phyloP scores from a whole-genome alignment of 1,140 invertebrate genomes.

The Calliphora vicina region DNA sequence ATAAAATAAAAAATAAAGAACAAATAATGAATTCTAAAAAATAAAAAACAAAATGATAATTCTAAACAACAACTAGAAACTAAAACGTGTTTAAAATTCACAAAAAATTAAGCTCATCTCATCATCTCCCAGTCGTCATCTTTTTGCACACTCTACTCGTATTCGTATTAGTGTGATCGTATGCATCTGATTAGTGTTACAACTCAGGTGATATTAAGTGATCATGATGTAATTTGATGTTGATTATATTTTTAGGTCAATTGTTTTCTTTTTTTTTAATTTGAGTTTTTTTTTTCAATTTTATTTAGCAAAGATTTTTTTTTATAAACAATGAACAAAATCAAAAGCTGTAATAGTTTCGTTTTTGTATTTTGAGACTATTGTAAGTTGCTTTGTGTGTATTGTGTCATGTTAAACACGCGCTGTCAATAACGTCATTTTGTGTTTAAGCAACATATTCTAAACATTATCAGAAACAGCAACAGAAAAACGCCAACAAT shows the following conservation, averaged over 20 bases:
- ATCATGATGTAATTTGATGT: not conserved
- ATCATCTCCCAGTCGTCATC: not conserved
- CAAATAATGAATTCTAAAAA: not conserved
- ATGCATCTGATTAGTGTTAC: constrained; percentile 1
- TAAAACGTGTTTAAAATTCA: not conserved
- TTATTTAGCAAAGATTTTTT: not conserved
- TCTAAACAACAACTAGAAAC: not conserved
- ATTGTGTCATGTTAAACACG: constrained; percentile 8
- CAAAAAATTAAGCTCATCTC: not conserved
- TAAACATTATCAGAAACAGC: not conserved
- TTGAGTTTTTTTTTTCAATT: not conserved
- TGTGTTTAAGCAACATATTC: not conserved
- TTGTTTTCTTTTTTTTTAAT: not conserved
- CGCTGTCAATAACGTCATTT: constrained; percentile 19
- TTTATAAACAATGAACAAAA: not conserved
- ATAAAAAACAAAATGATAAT: not conserved
- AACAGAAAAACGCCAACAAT: not conserved
- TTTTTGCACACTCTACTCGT: not conserved
- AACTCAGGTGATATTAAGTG: not conserved
- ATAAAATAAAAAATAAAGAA: not conserved
- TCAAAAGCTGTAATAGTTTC: not conserved
- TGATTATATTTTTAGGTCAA: constrained; percentile 1
- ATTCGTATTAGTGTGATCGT: not conserved
- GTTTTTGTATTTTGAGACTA: not conserved
- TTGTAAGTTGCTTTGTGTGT: not conserved